Base-by-base conservation (phyloP, 2,888 invertebrate species). In the Rotaria macrura region DNA sequence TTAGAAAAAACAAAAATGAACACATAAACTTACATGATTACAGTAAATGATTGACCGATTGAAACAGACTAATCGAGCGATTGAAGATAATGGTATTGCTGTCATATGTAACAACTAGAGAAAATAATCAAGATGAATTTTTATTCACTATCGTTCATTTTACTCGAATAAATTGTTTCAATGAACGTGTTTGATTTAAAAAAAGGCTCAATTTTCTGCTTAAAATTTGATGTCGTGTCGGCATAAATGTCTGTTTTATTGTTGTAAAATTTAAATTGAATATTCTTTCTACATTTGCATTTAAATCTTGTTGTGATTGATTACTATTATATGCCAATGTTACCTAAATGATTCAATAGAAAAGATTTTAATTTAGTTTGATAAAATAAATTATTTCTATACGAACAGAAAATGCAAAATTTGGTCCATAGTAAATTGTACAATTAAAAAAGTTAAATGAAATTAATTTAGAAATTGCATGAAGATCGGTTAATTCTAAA, bases 131-230 rank as follows among this genome's bases (percentile, higher is more conserved):
- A 29, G 12, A 14, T 14, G 14, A 14, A 49, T 49, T 17, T 14
- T 49, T 17, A 49, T 14, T 12, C 17, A 49, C 17, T 49, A 49
- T 17, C 14, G 49, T 49, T 49, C 4, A 49, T 49, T 49, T 14
- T 79, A 79, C 79, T 7, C 79, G 79, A 38, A 79, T n/a, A 4
- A 79, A n/a, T 79, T 79, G 40, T 79, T 43, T 79, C 43, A 79
- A 79, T 43, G 79, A 79, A 43, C 43, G 79, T 43, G 43, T 79
- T 79, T 43, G 40, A 79, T 79, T 79, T n/a, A 79, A 79, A 79
- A 43, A 79, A 25, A 43, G n/a, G 0, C 2, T n/a, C n/a, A 79
- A n/a, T 79, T 79, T 79, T 43, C 43, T 79, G 43, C 43, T 79
- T 12, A 79, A 79, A 43, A 79, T 10, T 14, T 43, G 43, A 79